Base-by-base conservation (phyloP, 2,888 invertebrate species). In the Lasioglossum leucozonium region DNA sequence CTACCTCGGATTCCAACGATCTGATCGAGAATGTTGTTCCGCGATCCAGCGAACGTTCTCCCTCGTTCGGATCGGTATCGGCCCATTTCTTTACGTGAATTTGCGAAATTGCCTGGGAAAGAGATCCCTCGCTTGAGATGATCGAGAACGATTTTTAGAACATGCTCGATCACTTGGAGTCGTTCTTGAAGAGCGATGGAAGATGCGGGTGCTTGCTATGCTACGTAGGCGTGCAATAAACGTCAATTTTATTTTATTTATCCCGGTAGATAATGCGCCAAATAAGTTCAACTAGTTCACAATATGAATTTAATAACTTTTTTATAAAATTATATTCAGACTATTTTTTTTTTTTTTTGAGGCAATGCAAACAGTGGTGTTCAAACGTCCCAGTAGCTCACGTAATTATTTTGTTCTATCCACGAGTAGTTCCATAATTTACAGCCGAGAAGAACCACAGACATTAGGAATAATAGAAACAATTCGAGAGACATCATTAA, bases 1-100 rank as follows among this genome's bases (percentile, higher is more conserved):
- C 30, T n/a, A 74, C 79, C 42, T 26, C 22, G 40, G 26, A 74
- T 79, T 76, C 67, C 76, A 10, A 51, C n/a, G 26, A 55, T 79
- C n/a, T 34, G 40, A 42, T 75, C 67, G 22, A 11, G 75, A 67
- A 79, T n/a, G 30, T 75, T 51, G 47, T 72, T 16, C 26, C 62
- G 2, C 72, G 58, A 73, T 77, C 71, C 77, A 6, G 26, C 4
- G 37, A 34, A 34, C 34, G 34, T 37, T 47, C 47, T 37, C 30
- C 10, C 44, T 51, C 67, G 26, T 26, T 58, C 26, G 58, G n/a
- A 58, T 22, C 37, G 18, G 18, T 22, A 16, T 37, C 67, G 65
- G 10, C 65, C 65, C 8, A 37, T 67, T 37, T 62, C 30, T 62
- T 30, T 2, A 16, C 62, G 11, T 62, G 62, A 13, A 62, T 62